These are phyloP conservation scores for Tholera decimalis DNA, from an alignment of 2,888 invertebrate genomes.

Conservation along the genomic window DNA sequence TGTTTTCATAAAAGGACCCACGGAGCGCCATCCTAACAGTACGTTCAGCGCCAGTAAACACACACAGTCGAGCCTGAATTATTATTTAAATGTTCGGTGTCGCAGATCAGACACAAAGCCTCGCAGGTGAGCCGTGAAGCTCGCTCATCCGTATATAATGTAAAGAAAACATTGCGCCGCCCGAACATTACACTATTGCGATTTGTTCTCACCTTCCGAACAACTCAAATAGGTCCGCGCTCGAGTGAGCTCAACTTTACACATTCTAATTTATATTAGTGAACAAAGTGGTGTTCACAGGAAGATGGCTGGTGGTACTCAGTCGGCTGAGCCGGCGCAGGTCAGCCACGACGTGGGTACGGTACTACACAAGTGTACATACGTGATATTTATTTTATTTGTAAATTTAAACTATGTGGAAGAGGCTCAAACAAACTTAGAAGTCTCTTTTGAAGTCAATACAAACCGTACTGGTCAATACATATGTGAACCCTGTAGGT, in stretches of 20 bases:
- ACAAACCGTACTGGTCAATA: too few species aligned
- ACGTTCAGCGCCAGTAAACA: slow-evolving; percentile 36
- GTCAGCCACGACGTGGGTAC: background rate
- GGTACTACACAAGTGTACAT: too few species aligned
- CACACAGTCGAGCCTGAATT: slow-evolving; percentile 52
- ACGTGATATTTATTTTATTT: too few species aligned
- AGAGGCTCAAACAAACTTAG: too few species aligned
- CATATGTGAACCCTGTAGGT: too few species aligned
- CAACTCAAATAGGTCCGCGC: slow-evolving; percentile 18
- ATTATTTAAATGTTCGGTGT: slow-evolving; percentile 60
- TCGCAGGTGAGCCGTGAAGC: slow-evolving; percentile 56
- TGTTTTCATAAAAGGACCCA: too few species aligned
- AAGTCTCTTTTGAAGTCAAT: too few species aligned
- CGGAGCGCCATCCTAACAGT: too few species aligned
- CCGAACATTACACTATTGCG: slow-evolving; percentile 33
- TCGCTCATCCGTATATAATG: slow-evolving; percentile 48
- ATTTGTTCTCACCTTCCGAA: slow-evolving; percentile 17
- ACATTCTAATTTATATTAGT: slow-evolving; percentile 9
- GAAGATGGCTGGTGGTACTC: background rate
- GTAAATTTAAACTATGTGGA: too few species aligned
- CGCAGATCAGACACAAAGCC: slow-evolving; percentile 56
- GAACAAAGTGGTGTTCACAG: slow-evolving; percentile 7
- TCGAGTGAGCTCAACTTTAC: background rate
- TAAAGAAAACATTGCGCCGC: slow-evolving; percentile 41
- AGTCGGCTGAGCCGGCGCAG: too few species aligned